These are phyloP conservation scores for Clinocottus analis DNA, from an alignment of 2,113 vertebrate species.

Conservation along the genomic window DNA sequence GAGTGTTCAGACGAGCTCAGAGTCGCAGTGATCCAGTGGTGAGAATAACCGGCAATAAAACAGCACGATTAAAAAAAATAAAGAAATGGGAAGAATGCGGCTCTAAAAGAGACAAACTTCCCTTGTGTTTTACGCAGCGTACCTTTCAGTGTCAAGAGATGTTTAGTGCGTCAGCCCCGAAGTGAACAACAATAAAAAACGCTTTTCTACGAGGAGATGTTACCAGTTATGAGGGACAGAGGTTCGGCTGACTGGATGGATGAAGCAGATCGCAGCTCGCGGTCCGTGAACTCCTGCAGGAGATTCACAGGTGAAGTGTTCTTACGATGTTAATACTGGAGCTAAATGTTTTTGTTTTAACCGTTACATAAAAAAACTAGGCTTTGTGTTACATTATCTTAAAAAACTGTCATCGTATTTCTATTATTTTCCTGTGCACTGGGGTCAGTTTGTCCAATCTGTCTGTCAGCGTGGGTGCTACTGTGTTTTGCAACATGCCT, in stretches of 20 bases:
- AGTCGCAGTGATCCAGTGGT: conserved; percentile 41
- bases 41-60: conserved; percentile 8
- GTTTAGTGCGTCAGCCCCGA: not conserved
- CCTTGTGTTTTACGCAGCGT: not conserved
- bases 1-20: conserved; percentile 26
- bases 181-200: conserved; percentile 2
- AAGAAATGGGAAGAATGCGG: not conserved
- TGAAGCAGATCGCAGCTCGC: conserved; percentile 7
- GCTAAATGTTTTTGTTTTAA: conserved; percentile 14
- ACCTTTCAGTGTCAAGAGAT: not conserved
- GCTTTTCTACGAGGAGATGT: not conserved
- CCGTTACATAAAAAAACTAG: conserved; percentile 13
- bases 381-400: not conserved
- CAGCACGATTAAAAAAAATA: not conserved
- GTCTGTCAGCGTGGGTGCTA: not conserved
- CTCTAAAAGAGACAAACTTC: conserved; percentile 7
- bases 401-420: not conserved
- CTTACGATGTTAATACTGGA: conserved; percentile 16
- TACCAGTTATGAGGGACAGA: not conserved
- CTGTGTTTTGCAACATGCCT: conserved; percentile 39
- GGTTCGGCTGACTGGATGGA: conserved; percentile 45
- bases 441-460: not conserved
- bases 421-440: not conserved
- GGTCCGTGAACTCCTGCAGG: not conserved
- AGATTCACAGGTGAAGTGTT: not conserved